Evolutionary conservation across 1,140 invertebrate genomes (phyloP).

Genomic region (Drosophila leontia): DNA sequence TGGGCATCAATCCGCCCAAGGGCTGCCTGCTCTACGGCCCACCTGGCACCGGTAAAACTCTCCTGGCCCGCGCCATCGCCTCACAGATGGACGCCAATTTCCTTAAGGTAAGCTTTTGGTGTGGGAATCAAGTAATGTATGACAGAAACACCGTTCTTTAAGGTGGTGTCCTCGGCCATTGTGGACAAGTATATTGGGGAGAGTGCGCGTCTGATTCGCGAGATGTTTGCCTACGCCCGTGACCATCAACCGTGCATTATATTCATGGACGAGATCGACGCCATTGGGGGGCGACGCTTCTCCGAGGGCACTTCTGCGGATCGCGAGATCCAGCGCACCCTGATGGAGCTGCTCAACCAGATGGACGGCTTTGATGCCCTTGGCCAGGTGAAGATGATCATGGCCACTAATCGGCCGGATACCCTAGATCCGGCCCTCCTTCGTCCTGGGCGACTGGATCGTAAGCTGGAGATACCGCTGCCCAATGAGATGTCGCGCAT

Average conservation of each 20-base stretch:
- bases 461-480: constrained; percentile 98
- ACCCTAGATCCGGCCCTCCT: constrained; percentile 99
- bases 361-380: constrained; percentile 99
- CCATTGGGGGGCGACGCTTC: constrained; percentile 98
- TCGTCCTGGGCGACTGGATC: constrained; percentile 97
- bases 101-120: constrained; percentile 88
- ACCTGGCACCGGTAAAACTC: constrained; percentile 98
- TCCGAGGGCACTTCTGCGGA: constrained; percentile 99
- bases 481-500: constrained; percentile 94
- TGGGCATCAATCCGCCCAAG: constrained; percentile 99
- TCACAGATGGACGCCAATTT: constrained; percentile 99
- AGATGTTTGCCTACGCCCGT: constrained; percentile 99
- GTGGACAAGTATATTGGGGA: constrained; percentile 99
- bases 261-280: constrained; percentile 99
- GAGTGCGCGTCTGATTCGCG: constrained; percentile 99
- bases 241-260: constrained; percentile 99
- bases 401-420: constrained; percentile 99
- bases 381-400: constrained; percentile 94
- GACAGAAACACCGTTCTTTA: neutral
- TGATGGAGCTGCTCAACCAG: constrained; percentile 99
- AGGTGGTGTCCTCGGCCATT: constrained; percentile 97
- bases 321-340: constrained; percentile 99
- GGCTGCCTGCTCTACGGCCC: constrained; percentile 99
- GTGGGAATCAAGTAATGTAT: neutral
- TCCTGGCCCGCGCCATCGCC: constrained; percentile 97